Percentiles rank a stretch among this genome's conserved stretches.
Conservation (phyloP, 2,888 invertebrate genomes). For the Rhopalosiphum nymphaeae region DNA sequence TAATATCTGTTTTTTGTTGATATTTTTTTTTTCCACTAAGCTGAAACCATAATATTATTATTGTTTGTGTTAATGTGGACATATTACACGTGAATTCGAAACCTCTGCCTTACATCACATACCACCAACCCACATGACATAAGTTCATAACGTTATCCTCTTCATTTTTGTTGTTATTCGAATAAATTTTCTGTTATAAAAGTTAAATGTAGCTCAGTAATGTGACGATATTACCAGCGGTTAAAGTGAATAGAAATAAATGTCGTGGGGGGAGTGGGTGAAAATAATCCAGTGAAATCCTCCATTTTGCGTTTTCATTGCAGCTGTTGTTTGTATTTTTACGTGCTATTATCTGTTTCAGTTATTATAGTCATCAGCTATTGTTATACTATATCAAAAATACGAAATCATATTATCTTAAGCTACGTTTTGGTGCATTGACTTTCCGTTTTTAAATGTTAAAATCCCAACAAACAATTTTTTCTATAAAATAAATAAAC, state of each 20-base stretch:
- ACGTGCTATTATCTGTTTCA: neutral
- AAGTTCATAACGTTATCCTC: neutral
- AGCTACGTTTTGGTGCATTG: neutral
- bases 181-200: neutral
- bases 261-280: neutral
- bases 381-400: neutral
- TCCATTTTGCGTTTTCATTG: neutral
- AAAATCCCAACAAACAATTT: neutral
- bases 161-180: neutral
- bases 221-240: neutral
- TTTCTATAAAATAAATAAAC: neutral
- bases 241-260: too few species aligned
- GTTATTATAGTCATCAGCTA: neutral
- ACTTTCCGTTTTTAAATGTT: neutral
- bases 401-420: neutral
- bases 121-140: neutral
- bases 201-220: neutral
- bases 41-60: neutral
- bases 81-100: neutral
- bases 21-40: neutral
- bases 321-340: neutral
- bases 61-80: neutral
- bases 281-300: neutral
- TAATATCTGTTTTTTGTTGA: neutral
- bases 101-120: neutral